Conservation (phyloP, 2,888 invertebrate species). For the Lamellibrachia satsuma region DNA sequence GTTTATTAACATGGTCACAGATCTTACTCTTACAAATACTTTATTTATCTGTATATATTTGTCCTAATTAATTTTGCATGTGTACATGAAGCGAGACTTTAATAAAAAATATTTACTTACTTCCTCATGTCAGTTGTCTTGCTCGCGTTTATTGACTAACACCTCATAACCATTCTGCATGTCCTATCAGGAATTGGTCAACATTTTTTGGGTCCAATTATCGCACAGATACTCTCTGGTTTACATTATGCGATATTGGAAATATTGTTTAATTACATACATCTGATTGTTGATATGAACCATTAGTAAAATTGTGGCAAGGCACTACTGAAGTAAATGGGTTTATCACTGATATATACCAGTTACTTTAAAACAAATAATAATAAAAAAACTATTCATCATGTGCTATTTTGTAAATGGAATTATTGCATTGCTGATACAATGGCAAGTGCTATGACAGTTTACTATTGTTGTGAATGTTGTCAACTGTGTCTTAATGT, state of each 20-base stretch:
- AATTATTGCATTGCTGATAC: not conserved
- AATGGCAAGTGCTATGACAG: not conserved
- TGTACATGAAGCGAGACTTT: not conserved
- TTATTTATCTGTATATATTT: no score
- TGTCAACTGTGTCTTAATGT: not conserved
- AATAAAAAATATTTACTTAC: not conserved
- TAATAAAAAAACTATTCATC: not conserved
- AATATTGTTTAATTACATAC: not conserved
- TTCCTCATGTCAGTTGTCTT: not conserved
- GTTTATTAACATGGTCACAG: constrained; percentile 23
- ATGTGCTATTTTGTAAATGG: not conserved
- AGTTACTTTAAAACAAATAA: not conserved
- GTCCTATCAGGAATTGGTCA: no score
- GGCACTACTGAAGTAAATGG: not conserved
- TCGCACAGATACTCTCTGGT: not conserved
- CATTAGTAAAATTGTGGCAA: not conserved
- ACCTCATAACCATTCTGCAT: no score
- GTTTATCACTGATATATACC: not conserved
- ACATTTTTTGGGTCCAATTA: not conserved
- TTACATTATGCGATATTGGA: not conserved
- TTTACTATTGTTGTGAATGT: not conserved
- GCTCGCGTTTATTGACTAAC: no score
- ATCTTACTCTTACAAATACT: not conserved
- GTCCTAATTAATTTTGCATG: no score
- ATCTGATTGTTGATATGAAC: not conserved